Evolutionary conservation across 2,888 invertebrate genomes (phyloP).

Genomic region (Nomada goodeniana): DNA sequence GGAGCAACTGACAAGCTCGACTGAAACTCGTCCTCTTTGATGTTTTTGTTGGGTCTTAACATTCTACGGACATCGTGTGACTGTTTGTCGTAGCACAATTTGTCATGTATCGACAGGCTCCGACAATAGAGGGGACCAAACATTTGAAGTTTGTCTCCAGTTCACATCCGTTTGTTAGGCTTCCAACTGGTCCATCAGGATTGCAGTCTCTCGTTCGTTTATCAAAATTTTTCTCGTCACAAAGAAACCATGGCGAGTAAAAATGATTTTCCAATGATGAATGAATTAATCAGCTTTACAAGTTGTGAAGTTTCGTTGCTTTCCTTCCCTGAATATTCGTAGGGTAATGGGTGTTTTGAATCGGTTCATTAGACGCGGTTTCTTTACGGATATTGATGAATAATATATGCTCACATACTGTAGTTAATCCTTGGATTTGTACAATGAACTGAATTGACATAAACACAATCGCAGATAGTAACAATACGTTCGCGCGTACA

Average conservation of each 20-base stretch:
- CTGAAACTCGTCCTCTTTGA: constrained; percentile 24
- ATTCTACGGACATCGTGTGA: background rate
- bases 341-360: background rate
- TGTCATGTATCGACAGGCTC: constrained; percentile 23
- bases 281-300: background rate
- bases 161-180: background rate
- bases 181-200: constrained; percentile 9
- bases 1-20: constrained; percentile 21
- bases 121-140: constrained; percentile 14
- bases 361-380: background rate
- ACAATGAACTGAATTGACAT: background rate
- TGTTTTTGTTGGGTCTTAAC: constrained; percentile 17
- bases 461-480: background rate
- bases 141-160: constrained; percentile 20
- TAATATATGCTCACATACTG: constrained; percentile 48
- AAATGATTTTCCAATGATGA: background rate
- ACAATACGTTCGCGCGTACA: background rate
- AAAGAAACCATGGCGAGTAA: constrained; percentile 12
- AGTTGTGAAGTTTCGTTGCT: background rate
- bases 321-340: background rate
- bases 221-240: constrained; percentile 1
- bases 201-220: background rate
- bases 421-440: constrained; percentile 14
- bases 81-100: constrained; percentile 16
- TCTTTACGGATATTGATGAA: constrained; percentile 1